These are phyloP conservation scores for Coecobrya sp. DNA, from an alignment of 2,888 invertebrate genomes.

Conservation along the genomic window DNA sequence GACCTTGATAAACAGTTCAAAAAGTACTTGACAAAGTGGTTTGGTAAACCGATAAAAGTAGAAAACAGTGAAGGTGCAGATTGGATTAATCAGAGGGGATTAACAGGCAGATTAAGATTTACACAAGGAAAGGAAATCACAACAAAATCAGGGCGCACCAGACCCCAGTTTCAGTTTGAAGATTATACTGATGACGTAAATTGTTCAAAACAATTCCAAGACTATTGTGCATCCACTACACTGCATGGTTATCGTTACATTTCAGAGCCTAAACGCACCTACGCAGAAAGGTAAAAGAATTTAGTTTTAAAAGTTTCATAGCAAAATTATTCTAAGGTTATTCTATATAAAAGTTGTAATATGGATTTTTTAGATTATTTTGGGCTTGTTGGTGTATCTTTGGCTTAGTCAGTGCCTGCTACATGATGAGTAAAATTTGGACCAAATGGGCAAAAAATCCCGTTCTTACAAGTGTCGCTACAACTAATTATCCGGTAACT, in stretches of 20 bases:
- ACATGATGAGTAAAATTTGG: constrained; percentile 86
- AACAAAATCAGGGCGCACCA: not conserved
- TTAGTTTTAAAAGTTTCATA: no score
- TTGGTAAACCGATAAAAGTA: not conserved
- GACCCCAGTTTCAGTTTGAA: constrained; percentile 50
- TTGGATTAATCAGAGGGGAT: constrained; percentile 32
- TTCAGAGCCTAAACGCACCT: constrained; percentile 79
- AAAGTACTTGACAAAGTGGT: constrained; percentile 1
- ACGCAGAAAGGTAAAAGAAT: constrained; percentile 81
- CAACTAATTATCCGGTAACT: constrained; percentile 84
- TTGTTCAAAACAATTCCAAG: constrained; percentile 78
- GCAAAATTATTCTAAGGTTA: no score
- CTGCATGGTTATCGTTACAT: constrained; percentile 85
- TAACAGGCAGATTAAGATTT: constrained; percentile 80
- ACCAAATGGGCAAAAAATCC: constrained; percentile 84
- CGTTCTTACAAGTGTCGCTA: constrained; percentile 84
- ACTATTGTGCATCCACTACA: constrained; percentile 82
- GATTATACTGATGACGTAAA: constrained; percentile 65
- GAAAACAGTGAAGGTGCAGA: constrained; percentile 14
- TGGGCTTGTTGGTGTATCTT: constrained; percentile 85
- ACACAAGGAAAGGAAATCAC: not conserved
- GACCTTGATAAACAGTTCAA: constrained; percentile 28
- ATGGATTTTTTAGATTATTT: constrained; percentile 84
- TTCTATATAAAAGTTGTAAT: no score
- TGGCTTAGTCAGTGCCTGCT: constrained; percentile 84